Evolutionary conservation across 1,140 invertebrate genomes (phyloP).

Genomic region (Sinella curviseta): DNA sequence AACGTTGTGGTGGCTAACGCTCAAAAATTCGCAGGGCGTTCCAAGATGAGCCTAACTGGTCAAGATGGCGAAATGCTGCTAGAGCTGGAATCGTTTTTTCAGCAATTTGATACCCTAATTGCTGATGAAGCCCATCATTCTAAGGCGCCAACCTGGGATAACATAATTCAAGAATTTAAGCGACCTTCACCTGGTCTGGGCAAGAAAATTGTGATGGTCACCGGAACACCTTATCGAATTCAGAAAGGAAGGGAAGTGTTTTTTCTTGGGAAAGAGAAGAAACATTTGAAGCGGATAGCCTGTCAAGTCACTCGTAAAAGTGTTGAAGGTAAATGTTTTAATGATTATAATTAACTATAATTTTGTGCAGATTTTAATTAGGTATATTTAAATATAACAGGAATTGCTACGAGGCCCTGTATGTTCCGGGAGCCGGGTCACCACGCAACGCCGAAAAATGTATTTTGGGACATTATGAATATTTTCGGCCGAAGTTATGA

Average conservation of each 20-base stretch:
- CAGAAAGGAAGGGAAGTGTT: no score
- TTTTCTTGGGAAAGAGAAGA: background rate
- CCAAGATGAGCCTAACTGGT: background rate
- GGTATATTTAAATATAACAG: no score
- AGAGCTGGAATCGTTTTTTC: background rate
- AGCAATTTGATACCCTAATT: conserved; percentile 32
- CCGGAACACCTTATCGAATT: conserved; percentile 24
- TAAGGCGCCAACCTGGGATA: conserved; percentile 25
- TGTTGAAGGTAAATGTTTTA: background rate
- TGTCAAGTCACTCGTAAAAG: background rate
- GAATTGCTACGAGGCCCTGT: no score
- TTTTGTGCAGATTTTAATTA: background rate
- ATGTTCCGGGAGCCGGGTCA: no score
- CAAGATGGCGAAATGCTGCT: background rate
- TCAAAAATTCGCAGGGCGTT: conserved; percentile 28
- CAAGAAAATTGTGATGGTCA: conserved; percentile 27
- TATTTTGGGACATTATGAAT: no score
- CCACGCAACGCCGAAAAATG: no score
- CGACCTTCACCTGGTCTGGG: background rate
- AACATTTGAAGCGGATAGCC: background rate
- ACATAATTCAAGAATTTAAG: conserved; percentile 17
- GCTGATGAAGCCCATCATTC: conserved; percentile 37
- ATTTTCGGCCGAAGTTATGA: no score
- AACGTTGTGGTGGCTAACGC: conserved; percentile 31
- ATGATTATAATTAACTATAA: background rate